Evolutionary conservation across 2,113 vertebrate genomes (phyloP).

Genomic region (Kryptolebias marmoratus): DNA sequence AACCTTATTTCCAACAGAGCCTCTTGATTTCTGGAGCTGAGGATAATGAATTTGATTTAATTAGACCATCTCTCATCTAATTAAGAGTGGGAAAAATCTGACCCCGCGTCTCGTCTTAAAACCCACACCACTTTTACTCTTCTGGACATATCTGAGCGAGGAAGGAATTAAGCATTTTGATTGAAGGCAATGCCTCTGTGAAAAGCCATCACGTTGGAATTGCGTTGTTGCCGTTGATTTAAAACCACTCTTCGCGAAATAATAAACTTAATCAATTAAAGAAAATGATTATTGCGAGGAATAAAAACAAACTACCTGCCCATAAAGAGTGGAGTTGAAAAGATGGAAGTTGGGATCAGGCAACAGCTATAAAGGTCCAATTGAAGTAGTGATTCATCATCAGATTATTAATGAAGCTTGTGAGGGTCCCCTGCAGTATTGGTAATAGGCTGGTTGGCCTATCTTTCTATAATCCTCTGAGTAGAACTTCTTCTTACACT

Average conservation of each 20-base stretch:
- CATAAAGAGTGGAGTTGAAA: conserved; percentile 59
- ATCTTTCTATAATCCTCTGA: conserved; percentile 78
- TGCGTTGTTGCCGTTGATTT: conserved; percentile 14
- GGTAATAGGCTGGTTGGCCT: conserved; percentile 84
- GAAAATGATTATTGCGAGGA: conserved; percentile 48
- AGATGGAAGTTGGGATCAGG: conserved; percentile 62
- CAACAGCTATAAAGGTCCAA: conserved; percentile 87
- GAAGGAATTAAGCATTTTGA: conserved; percentile 22
- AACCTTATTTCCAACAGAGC: conserved; percentile 91
- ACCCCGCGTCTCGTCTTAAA: conserved; percentile 81
- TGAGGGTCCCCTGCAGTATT: conserved; percentile 78
- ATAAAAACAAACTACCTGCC: conserved; percentile 65
- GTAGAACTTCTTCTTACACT: conserved; percentile 81
- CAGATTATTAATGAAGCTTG: conserved; percentile 87
- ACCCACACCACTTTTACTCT: conserved; percentile 44
- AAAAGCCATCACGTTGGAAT: conserved; percentile 22
- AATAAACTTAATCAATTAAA: conserved; percentile 63
- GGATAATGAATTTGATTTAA: conserved; percentile 99
- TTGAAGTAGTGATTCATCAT: conserved; percentile 86
- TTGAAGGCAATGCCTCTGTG: conserved; percentile 7
- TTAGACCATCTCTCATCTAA: conserved; percentile 94
- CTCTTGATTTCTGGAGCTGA: conserved; percentile 96
- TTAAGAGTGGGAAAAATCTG: conserved; percentile 91
- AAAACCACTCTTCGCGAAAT: conserved; percentile 34
- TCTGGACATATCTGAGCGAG: conserved; percentile 41